A percentile compares a stretch with the other conserved stretches of the same genome.
Evolutionary conservation across 2,888 invertebrate genomes (phyloP).

Genomic region (Proisotoma minuta): DNA sequence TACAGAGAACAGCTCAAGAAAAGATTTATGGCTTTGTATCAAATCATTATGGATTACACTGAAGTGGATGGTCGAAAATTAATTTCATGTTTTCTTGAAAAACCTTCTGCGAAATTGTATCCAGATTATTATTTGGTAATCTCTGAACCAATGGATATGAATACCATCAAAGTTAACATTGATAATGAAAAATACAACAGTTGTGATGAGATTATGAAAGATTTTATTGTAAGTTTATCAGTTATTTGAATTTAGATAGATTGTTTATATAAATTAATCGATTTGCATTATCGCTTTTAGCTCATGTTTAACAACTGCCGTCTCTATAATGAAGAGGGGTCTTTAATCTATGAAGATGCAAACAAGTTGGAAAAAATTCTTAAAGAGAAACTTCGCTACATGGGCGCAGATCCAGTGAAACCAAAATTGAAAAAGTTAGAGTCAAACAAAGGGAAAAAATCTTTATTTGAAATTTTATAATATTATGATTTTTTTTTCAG

Average conservation of each 20-base stretch:
- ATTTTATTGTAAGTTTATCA: constrained; percentile 59
- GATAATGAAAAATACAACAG: constrained; percentile 63
- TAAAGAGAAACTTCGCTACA: constrained; percentile 73
- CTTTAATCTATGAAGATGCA: constrained; percentile 91
- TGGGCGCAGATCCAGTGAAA: constrained; percentile 57
- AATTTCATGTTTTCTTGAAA: constrained; percentile 89
- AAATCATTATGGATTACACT: constrained; percentile 64
- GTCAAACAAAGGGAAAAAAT: not conserved
- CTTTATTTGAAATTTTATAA: not conserved
- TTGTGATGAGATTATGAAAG: constrained; percentile 59
- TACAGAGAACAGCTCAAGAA: constrained; percentile 59
- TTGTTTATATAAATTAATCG: not conserved
- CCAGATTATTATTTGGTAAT: constrained; percentile 95
- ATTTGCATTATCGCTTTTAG: constrained; percentile 50
- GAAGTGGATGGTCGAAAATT: constrained; percentile 69
- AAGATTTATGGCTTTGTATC: constrained; percentile 75
- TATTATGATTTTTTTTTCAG: constrained; percentile 10
- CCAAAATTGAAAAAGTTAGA: constrained; percentile 42
- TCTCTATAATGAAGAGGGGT: constrained; percentile 93
- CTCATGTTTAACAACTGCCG: constrained; percentile 95
- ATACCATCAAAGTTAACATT: constrained; percentile 86
- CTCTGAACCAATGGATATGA: constrained; percentile 88
- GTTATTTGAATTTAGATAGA: not conserved
- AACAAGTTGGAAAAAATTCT: constrained; percentile 78
- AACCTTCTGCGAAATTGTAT: constrained; percentile 89